These are phyloP conservation scores for Monodelphis domestica DNA, from an alignment of 2,797 vertebrate genomes.

Conservation along the genomic window DNA sequence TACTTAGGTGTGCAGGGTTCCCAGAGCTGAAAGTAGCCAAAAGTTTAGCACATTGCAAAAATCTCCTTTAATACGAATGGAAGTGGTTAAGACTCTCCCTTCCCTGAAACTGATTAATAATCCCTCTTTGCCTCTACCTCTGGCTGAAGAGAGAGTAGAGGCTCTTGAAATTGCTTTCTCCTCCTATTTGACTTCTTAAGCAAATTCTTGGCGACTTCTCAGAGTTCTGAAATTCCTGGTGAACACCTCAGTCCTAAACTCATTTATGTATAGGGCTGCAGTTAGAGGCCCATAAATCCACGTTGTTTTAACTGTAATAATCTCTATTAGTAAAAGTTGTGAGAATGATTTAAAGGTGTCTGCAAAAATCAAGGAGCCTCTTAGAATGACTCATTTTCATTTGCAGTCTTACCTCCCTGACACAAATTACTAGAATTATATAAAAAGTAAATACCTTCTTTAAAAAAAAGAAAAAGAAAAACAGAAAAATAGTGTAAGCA, in stretches of 20 bases:
- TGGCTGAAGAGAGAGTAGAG: neutral
- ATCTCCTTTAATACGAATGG: constrained; percentile 45
- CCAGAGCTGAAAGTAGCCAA: constrained; percentile 86
- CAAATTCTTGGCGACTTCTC: constrained; percentile 28
- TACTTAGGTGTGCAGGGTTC: constrained; percentile 93
- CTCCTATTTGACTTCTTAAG: constrained; percentile 24
- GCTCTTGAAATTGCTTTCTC: neutral
- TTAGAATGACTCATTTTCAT: neutral
- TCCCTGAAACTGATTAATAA: constrained; percentile 14
- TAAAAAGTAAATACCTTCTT: neutral
- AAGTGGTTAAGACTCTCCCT: neutral
- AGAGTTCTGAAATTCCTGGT: neutral
- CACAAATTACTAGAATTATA: neutral
- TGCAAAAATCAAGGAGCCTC: neutral
- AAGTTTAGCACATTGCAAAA: constrained; percentile 89
- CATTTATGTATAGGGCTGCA: neutral
- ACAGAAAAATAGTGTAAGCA: neutral
- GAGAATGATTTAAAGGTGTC: neutral
- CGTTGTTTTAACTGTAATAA: neutral
- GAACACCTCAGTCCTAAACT: neutral
- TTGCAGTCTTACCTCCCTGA: neutral
- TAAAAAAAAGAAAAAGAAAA: too few species aligned
- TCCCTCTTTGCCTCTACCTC: neutral
- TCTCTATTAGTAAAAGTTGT: neutral
- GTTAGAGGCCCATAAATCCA: neutral